Conservation (phyloP, 1,140 invertebrate genomes). For the Acyrthosiphon pisum region DNA sequence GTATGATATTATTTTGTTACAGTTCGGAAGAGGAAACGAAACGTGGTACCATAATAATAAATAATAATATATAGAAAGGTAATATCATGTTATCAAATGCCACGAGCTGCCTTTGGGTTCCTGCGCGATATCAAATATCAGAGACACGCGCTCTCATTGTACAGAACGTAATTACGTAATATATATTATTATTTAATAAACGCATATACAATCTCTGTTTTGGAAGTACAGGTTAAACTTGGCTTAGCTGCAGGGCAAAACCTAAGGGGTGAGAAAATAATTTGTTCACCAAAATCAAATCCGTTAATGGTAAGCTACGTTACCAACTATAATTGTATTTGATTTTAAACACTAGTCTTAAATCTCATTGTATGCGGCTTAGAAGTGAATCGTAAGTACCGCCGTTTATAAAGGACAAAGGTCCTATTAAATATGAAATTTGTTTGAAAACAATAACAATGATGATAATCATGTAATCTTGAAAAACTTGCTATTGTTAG, state of each 20-base stretch:
- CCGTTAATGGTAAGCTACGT: too few species aligned
- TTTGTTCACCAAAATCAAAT: background rate
- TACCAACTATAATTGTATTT: too few species aligned
- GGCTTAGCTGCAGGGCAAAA: too few species aligned
- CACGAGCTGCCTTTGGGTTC: too few species aligned
- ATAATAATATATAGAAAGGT: background rate
- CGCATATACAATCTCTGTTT: background rate
- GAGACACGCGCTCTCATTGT: background rate
- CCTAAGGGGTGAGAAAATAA: background rate
- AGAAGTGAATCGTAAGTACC: background rate
- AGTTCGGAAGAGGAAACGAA: background rate
- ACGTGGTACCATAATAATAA: background rate
- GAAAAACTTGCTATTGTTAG: too few species aligned
- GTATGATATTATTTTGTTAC: background rate
- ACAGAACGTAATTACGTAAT: too few species aligned
- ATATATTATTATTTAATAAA: background rate
- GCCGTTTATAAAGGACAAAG: too few species aligned
- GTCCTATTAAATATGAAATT: too few species aligned
- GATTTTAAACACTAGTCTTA: too few species aligned
- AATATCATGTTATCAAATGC: background rate
- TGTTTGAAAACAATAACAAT: too few species aligned
- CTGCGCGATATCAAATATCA: background rate
- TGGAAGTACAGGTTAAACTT: background rate
- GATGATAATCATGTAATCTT: too few species aligned
- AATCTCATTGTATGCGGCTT: background rate